Base-by-base conservation (phyloP, 2,797 vertebrate genomes). In the Brachymystax lenok region DNA sequence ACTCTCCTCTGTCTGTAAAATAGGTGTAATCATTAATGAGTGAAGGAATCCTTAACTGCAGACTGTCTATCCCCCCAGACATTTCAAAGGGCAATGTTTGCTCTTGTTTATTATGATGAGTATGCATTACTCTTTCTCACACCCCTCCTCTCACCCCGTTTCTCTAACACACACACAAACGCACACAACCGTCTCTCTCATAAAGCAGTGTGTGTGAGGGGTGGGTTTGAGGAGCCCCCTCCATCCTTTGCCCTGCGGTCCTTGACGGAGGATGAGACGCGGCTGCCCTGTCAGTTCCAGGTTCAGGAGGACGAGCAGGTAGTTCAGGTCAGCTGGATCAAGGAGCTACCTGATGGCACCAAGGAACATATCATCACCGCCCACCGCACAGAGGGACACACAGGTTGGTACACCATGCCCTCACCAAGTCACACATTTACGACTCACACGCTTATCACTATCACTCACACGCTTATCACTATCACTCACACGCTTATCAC, bases 221-320 rank as follows among this genome's bases (percentile, higher is more conserved):
- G 76, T 0, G 81, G 52, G 67, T 94, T 93, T 2, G 67, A 93
- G 76, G 90, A 94, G 68, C 93, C 95, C 3, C 78, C 71, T 16
- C 6, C 46, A 5, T 3, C 17, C 68, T 69, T 83, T 54, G 4
- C 80, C 2, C 63, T 86, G 68, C 88, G 68, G 66, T 88, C 93
- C 13, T n/a, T 89, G 73, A 78, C 89, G 0, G 94, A 93, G 64
- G 67, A 68, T 4, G 71, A 80, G 81, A 94, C 93, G 10, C 82
- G 89, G 14, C 94, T 99, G 27, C 96, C 97, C 16, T 98, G 97
- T 52, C 90, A 80, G 63, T 98, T 96, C 86, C 77, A 68, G 82
- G 78, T 17, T 8, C 30, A 76, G 14, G 56, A 0, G 0, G 82
- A 3, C 0, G 74, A 91, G 78, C 80, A 69, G 35, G 84, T 93